These are phyloP conservation scores for Anthopleura xanthogrammica DNA, from an alignment of 92 coral and sea anemone genomes.

Conservation along the genomic window DNA sequence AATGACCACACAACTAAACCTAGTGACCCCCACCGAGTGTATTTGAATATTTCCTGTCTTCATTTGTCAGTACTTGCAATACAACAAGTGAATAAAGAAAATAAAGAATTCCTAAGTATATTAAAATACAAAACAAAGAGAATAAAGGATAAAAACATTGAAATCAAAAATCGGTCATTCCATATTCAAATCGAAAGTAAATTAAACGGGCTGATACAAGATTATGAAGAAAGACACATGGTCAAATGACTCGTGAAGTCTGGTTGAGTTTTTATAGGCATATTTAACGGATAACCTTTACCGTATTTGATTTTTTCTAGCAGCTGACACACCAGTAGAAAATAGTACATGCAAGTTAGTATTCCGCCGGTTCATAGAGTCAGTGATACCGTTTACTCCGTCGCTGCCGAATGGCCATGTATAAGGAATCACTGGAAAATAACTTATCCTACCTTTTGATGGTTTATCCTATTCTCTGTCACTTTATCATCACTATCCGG, in stretches of 20 bases:
- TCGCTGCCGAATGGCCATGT: no score
- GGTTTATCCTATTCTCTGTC: background rate
- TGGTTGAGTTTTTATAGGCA: no score
- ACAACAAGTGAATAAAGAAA: background rate
- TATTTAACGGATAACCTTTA: no score
- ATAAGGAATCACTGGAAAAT: background rate
- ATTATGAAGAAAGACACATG: no score
- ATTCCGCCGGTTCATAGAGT: background rate
- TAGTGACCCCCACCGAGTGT: background rate
- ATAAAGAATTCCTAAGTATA: background rate
- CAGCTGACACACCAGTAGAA: no score
- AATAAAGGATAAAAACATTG: background rate
- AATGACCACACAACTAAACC: no score
- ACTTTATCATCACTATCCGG: background rate
- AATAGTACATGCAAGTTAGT: no score
- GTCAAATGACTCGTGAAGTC: no score
- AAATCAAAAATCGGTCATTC: background rate
- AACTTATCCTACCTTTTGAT: background rate
- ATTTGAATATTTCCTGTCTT: background rate
- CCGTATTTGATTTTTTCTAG: no score
- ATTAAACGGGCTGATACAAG: no score
- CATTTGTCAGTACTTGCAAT: background rate
- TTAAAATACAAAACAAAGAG: background rate
- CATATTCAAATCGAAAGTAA: background rate
- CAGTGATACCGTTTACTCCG: background rate